Conservation (phyloP, 1,140 invertebrate genomes). For the Drosophila melanogaster region DNA sequence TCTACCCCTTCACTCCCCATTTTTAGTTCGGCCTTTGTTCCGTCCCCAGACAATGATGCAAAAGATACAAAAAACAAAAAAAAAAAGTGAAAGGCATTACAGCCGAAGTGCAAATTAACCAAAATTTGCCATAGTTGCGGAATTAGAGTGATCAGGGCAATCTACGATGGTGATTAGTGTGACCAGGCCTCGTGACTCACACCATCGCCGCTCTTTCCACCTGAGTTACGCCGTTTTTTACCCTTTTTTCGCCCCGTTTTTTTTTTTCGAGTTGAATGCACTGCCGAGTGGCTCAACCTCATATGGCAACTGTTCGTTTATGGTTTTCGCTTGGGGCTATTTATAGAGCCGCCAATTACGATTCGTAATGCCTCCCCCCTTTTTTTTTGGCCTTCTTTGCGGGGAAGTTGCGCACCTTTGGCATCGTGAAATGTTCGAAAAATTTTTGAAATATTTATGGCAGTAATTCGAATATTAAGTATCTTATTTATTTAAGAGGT, state of each 20-base stretch:
- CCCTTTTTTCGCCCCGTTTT: too few relatives aligned
- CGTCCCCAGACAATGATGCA: background rate
- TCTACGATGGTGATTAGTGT: conserved; percentile 27
- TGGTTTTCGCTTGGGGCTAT: conserved; percentile 10
- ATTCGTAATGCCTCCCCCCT: background rate
- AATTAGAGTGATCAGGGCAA: conserved; percentile 75
- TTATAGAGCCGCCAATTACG: conserved; percentile 16
- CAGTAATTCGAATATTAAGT: background rate
- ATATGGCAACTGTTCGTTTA: conserved; percentile 10
- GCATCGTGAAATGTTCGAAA: background rate
- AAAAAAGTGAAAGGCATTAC: conserved; percentile 63
- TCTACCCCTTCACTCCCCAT: background rate
- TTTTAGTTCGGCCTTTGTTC: conserved; percentile 2
- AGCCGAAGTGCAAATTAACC: conserved; percentile 55
- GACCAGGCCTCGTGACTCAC: conserved; percentile 22
- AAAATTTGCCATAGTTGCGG: conserved; percentile 55
- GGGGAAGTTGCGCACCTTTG: background rate
- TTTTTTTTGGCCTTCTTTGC: background rate
- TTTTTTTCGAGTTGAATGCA: conserved; percentile 46
- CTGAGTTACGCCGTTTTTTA: background rate
- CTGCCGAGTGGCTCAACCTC: conserved; percentile 23
- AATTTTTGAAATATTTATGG: background rate
- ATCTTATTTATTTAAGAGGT: background rate
- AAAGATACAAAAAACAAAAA: background rate
- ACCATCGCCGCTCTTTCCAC: background rate